phyloP scores from a whole-genome alignment of 2,797 vertebrate genomes.

The Bovichtus variegatus region DNA sequence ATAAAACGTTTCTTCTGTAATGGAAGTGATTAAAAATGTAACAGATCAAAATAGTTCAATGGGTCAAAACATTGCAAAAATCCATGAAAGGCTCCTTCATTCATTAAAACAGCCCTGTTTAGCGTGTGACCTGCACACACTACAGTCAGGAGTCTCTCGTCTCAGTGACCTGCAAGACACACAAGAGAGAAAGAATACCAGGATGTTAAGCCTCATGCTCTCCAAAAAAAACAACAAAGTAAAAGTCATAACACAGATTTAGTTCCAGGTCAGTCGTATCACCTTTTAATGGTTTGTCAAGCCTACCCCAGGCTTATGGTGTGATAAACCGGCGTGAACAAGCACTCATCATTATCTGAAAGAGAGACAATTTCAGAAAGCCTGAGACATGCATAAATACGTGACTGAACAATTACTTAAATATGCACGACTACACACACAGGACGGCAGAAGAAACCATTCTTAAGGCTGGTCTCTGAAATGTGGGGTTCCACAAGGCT shows the following conservation, averaged over 20 bases:
- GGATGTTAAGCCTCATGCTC: not conserved
- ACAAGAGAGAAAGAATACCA: not conserved
- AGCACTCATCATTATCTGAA: too few relatives aligned
- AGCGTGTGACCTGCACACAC: not conserved
- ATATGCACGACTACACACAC: too few relatives aligned
- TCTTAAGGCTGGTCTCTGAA: too few relatives aligned
- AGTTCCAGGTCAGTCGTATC: not conserved
- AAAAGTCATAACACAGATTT: not conserved
- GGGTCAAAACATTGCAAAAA: not conserved
- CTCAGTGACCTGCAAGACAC: conserved; percentile 1
- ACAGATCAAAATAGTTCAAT: not conserved
- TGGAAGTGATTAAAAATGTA: not conserved
- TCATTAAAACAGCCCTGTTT: not conserved
- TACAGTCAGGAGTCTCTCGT: not conserved
- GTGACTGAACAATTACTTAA: too few relatives aligned
- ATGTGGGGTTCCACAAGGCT: too few relatives aligned
- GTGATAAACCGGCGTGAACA: too few relatives aligned
- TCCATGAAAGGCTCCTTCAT: not conserved
- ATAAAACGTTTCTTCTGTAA: too few relatives aligned
- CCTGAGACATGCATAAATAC: too few relatives aligned
- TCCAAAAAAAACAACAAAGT: not conserved
- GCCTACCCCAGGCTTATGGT: too few relatives aligned
- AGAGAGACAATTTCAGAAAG: too few relatives aligned
- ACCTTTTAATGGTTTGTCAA: not conserved
- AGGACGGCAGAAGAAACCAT: too few relatives aligned